Percentiles rank a stretch among this genome's conserved stretches.
Conservation (phyloP, 2,888 invertebrate genomes). For the Rhamnusium bicolor region DNA sequence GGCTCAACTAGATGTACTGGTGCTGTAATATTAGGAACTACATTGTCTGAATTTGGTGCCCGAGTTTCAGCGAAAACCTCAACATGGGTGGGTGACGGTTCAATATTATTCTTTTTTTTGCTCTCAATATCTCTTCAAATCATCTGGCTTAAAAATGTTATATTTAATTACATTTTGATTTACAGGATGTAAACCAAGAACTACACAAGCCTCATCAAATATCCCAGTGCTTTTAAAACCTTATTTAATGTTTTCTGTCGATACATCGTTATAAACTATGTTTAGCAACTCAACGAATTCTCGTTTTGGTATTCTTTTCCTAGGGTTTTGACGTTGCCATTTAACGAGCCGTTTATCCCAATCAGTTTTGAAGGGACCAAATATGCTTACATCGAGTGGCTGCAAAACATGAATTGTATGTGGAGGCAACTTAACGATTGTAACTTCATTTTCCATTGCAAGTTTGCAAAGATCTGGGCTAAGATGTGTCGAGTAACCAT, state of each 20-base stretch:
- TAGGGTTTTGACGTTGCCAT: slow-evolving; percentile 16
- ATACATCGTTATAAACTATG: not conserved
- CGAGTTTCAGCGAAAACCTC: not conserved
- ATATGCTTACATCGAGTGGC: slow-evolving; percentile 38
- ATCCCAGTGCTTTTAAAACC: slow-evolving; percentile 17
- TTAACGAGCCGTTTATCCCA: slow-evolving; percentile 9
- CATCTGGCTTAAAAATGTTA: not conserved
- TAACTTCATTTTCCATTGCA: slow-evolving; percentile 14
- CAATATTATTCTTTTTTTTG: not conserved
- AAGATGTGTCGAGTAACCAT: slow-evolving; percentile 60
- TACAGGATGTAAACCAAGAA: not conserved
- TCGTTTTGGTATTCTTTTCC: slow-evolving; percentile 14
- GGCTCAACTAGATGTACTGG: not conserved
- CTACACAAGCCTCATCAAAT: not conserved
- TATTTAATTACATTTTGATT: not conserved
- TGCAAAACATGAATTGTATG: slow-evolving; percentile 32
- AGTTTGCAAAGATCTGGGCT: slow-evolving; percentile 22
- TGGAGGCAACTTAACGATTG: slow-evolving; percentile 22
- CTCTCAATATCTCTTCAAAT: not conserved
- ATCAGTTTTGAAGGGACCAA: slow-evolving; percentile 29
- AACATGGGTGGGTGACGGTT: not conserved
- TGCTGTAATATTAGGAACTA: not conserved
- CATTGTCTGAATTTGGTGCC: not conserved
- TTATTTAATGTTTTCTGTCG: not conserved
- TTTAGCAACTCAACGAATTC: slow-evolving; percentile 17